Evolutionary conservation across 2,797 vertebrate species (phyloP), one percentile per base, ranked within the genome.

Genomic region (Chelmon rostratus): DNA sequence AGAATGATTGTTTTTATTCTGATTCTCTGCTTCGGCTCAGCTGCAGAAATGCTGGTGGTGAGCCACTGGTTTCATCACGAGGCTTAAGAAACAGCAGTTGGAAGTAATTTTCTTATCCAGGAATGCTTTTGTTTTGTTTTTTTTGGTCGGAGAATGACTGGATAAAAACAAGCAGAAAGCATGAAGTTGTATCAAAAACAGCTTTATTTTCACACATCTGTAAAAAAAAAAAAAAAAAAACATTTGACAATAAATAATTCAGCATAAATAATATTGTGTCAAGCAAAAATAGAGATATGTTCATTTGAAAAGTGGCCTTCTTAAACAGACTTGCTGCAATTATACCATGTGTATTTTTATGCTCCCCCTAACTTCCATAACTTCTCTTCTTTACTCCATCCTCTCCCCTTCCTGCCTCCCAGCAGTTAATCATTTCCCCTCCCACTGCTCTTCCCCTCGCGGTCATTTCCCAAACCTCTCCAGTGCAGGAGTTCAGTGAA

Each of bases 261-360:
- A 5, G 71, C 50, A 86, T 93, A 92, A 92, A 93, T 92, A 91
- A 71, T 46, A 65, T n/a, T 31, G n/a, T 37, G 12, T 81, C 8
- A 82, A 73, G 66, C 59, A 69, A 58, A 68, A 59, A 84, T 46
- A 59, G 73, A 74, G 9, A 18, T 68, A 49, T 67, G 56, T 84
- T 44, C 68, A 68, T 79, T 79, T 81, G 5, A 79, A 78, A 49
- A 83, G 66, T 75, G 78, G 52, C 19, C 3, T 76, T 79, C 21
- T 64, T 53, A 57, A 25, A 89, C 86, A 88, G 82, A 86, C 68
- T 81, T 66, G 68, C 42, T 88, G 73, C 54, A 65, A 56, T 78
- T 63, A 28, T 81, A 74, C 10, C 73, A 38, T 80, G 57, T 28
- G 72, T 47, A 16, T 38, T 46, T 78, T 40, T 50, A 13, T 42